phyloP scores from a whole-genome alignment of 92 coral and sea anemone species.

The Epizoanthus illoricatus region DNA sequence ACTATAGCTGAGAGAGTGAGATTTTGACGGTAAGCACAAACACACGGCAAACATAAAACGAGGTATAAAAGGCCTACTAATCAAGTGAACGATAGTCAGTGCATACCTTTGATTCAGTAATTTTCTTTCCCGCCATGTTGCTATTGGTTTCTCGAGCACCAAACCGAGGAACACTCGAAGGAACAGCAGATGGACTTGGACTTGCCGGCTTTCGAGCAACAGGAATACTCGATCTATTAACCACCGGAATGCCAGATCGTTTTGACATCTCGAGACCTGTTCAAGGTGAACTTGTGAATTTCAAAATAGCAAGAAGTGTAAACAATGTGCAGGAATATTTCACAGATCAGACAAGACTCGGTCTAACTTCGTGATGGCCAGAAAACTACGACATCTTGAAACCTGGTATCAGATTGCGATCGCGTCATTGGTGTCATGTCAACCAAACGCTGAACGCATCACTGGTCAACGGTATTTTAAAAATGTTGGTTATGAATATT shows the following conservation, averaged over 20 bases:
- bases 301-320: background rate
- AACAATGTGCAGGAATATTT: background rate
- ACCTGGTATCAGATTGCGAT: background rate
- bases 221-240: conserved; percentile 66
- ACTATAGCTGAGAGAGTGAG: too few relatives aligned
- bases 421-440: conserved; percentile 26
- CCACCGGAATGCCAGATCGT: conserved; percentile 78
- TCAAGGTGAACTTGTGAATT: background rate
- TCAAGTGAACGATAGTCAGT: background rate
- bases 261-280: conserved; percentile 13
- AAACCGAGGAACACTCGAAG: conserved; percentile 9
- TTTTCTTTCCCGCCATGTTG: conserved; percentile 21
- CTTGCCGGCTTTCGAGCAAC: conserved; percentile 34
- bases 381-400: too few relatives aligned
- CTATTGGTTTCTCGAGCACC: background rate
- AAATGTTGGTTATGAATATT: conserved; percentile 12
- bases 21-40: background rate
- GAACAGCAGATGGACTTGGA: background rate
- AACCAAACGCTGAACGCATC: conserved; percentile 31
- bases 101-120: conserved; percentile 15
- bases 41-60: background rate
- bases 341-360: background rate
- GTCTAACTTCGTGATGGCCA: too few relatives aligned
- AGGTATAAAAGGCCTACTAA: background rate
- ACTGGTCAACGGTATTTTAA: background rate